phyloP scores from a whole-genome alignment of 1,140 invertebrate species.

The Cyclina sinensis region DNA sequence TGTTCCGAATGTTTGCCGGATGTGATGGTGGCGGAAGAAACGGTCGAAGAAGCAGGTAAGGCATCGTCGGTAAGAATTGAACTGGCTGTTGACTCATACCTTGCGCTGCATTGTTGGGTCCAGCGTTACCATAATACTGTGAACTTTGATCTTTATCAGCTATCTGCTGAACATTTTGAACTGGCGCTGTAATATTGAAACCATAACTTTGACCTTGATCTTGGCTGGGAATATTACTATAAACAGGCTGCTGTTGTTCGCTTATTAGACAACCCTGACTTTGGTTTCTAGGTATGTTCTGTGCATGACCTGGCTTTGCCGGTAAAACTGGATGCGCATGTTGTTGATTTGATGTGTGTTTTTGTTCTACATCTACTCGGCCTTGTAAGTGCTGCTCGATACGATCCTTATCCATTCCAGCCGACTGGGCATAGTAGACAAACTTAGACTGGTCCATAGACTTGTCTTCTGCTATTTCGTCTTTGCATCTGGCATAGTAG shows the following conservation, averaged over 20 bases:
- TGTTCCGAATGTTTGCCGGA: constrained; percentile 13
- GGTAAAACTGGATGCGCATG: neutral
- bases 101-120: neutral
- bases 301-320: too few species aligned
- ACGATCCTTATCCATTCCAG: constrained; percentile 14
- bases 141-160: neutral
- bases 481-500: neutral
- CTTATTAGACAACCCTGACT: too few species aligned
- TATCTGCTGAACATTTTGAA: neutral
- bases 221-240: neutral
- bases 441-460: constrained; percentile 25
- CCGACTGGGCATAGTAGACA: neutral
- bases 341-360: neutral
- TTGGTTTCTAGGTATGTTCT: neutral
- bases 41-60: neutral
- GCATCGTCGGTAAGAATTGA: neutral
- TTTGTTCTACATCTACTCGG: neutral
- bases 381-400: constrained; percentile 19
- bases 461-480: neutral
- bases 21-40: neutral
- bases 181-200: neutral
- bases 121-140: neutral
- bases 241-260: neutral
- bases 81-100: neutral
- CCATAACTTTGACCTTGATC: neutral